Evolutionary conservation across 1,140 invertebrate species (phyloP).

Genomic region (Danaus plexippus): DNA sequence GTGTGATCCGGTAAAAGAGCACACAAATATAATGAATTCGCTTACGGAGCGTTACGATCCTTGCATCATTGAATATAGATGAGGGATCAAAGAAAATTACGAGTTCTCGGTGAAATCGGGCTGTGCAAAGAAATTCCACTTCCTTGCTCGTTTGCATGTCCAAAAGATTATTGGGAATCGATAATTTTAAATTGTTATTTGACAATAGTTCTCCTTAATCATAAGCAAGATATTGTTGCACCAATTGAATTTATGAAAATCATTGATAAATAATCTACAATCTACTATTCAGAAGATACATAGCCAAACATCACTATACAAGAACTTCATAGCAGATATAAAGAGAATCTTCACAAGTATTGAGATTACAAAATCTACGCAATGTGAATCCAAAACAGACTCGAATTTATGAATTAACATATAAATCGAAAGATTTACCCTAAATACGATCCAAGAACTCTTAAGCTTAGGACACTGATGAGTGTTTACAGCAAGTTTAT

Average conservation of each 20-base stretch:
- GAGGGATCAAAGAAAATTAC: constrained; percentile 66
- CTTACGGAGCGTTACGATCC: constrained; percentile 55
- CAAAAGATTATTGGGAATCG: constrained; percentile 17
- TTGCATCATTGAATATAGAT: constrained; percentile 66
- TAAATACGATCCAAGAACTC: constrained; percentile 68
- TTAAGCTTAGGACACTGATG: constrained; percentile 47
- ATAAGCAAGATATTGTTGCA: too few relatives aligned
- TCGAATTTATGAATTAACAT: constrained; percentile 68
- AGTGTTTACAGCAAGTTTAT: constrained; percentile 51
- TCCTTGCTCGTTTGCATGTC: constrained; percentile 46
- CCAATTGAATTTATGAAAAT: too few relatives aligned
- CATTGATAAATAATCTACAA: too few relatives aligned
- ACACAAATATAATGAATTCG: constrained; percentile 51
- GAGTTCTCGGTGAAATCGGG: constrained; percentile 55
- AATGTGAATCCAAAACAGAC: constrained; percentile 46
- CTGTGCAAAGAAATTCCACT: constrained; percentile 49
- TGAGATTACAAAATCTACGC: constrained; percentile 21
- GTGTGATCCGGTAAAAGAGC: constrained; percentile 15
- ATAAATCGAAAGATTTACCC: constrained; percentile 70
- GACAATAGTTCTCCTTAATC: too few relatives aligned
- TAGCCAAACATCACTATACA: constrained; percentile 5
- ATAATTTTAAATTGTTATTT: too few relatives aligned
- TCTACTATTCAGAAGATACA: too few relatives aligned
- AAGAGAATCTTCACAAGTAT: too few relatives aligned
- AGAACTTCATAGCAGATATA: constrained; percentile 13